A percentile compares a stretch with the other conserved stretches of the same genome.
These are phyloP conservation scores for Pinctada fucata DNA, from an alignment of 2,888 invertebrate species.

Conservation along the genomic window DNA sequence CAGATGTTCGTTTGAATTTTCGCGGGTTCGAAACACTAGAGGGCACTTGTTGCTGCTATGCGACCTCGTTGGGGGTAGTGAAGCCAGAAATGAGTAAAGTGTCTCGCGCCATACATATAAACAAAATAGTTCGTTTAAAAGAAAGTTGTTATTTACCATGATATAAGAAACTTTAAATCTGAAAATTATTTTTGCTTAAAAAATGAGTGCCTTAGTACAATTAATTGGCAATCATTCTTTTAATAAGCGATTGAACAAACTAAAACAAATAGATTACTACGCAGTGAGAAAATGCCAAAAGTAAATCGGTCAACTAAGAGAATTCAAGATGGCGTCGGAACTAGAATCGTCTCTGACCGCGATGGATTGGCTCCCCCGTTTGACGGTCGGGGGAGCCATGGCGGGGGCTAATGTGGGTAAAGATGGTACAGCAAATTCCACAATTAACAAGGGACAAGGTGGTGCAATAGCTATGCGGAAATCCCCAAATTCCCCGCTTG, in stretches of 20 bases:
- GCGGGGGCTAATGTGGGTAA: conserved; percentile 58
- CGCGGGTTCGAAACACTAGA: conserved; percentile 33
- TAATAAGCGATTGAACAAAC: background rate
- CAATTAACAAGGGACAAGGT: conserved; percentile 57
- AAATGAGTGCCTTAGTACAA: too few species aligned
- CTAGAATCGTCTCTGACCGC: conserved; percentile 78
- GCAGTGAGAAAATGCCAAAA: conserved; percentile 20
- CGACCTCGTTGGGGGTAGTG: conserved; percentile 64
- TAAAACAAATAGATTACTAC: background rate
- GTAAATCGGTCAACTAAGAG: conserved; percentile 35
- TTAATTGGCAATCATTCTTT: too few species aligned
- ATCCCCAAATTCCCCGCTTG: conserved; percentile 71
- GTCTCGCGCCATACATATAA: conserved; percentile 37
- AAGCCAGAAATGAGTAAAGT: conserved; percentile 49
- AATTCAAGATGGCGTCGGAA: conserved; percentile 73
- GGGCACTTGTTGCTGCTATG: conserved; percentile 67
- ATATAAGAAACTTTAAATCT: too few species aligned
- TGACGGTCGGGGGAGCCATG: conserved; percentile 75
- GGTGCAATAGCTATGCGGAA: conserved; percentile 68
- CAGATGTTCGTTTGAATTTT: too few species aligned
- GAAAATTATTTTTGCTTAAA: too few species aligned
- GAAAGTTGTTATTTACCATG: background rate
- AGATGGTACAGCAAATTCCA: conserved; percentile 54
- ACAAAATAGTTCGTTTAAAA: conserved; percentile 34
- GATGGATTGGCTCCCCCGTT: conserved; percentile 79